Evolutionary conservation across 1,140 invertebrate species (phyloP), one percentile per base, ranked within the genome.

Genomic region (Cherax quadricarinatus): DNA sequence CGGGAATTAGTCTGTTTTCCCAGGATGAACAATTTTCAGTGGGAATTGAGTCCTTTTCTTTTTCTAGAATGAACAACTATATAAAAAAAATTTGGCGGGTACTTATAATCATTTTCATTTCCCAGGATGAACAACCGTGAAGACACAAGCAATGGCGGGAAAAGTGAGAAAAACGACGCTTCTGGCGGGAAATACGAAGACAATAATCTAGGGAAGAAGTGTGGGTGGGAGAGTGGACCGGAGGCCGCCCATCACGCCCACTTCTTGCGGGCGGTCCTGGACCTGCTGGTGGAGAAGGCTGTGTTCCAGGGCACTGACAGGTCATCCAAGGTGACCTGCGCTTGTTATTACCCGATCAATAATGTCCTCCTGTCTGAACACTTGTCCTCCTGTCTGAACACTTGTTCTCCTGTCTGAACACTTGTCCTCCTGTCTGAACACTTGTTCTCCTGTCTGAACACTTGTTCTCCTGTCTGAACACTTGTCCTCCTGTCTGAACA

Each of bases 221-320:
- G 86, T 30, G 14, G 86, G 6, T 87, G 86, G 86, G 18, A 78
- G 86, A 78, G 66, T 75, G 70, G 86, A 10, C 86, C 86, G 3
- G 70, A 87, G 18, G 10, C 30, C 12, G 75, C 12, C 66, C 70
- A 57, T 5, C 86, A 87, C 70, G 70, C 16, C 30, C 30, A 73
- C 41, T 87, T 87, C 70, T 18, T 87, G 6, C 51, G 62, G 49
- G 48, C 86, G 0, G 70, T 53, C 14, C 49, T 78, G 4, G 51
- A 78, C 12, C 62, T 87, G 6, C 49, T 87, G 21, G 7, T 87
- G 70, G 73, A 87, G 1, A 53, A 87, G 12, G 86, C 86, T 3
- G 86, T 87, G 18, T 79, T 87, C 75, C 24, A 78, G 4, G 48
- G 48, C 18, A 87, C 86, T 1, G 24, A 87, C 70, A 62, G 86